A percentile compares a stretch with the other conserved stretches of the same genome.
Conservation (phyloP, 2,797 vertebrate genomes). For the Geotrypetes seraphini region DNA sequence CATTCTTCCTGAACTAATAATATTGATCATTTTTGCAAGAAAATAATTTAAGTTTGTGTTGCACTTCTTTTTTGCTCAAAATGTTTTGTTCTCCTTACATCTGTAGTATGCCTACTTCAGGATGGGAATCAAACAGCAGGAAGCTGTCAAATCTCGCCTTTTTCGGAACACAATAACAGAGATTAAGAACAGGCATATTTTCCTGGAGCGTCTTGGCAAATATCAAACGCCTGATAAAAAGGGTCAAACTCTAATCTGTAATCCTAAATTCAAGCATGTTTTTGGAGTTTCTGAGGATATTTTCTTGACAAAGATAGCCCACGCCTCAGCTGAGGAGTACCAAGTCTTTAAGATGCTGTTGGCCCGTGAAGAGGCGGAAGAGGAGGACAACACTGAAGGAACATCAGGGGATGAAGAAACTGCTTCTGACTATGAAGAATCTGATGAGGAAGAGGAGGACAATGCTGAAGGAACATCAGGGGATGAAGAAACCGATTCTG, state of each 20-base stretch:
- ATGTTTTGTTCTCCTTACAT: not conserved
- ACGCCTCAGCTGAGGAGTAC: conserved; percentile 67
- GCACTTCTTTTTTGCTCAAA: too few species aligned
- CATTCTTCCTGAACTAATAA: too few species aligned
- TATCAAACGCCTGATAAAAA: conserved; percentile 84
- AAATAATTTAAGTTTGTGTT: too few species aligned
- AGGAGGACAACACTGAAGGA: conserved; percentile 14
- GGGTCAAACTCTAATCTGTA: conserved; percentile 63
- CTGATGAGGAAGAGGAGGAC: too few species aligned
- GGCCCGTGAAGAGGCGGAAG: conserved; percentile 59
- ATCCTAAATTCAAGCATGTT: conserved; percentile 69
- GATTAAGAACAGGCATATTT: conserved; percentile 68
- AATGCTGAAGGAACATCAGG: too few species aligned
- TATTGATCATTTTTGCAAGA: too few species aligned
- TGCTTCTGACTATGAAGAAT: too few species aligned
- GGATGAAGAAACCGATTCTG: too few species aligned
- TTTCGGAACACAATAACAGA: conserved; percentile 62
- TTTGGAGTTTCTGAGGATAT: conserved; percentile 47
- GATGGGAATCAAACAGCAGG: conserved; percentile 77
- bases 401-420: not conserved
- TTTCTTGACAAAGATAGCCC: conserved; percentile 60
- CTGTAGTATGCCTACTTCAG: conserved; percentile 85
- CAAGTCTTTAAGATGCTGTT: conserved; percentile 73
- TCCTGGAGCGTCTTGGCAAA: conserved; percentile 78
- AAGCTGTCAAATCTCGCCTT: conserved; percentile 63